Base-by-base conservation (phyloP, 2,113 vertebrate species). In the Alces alces region DNA sequence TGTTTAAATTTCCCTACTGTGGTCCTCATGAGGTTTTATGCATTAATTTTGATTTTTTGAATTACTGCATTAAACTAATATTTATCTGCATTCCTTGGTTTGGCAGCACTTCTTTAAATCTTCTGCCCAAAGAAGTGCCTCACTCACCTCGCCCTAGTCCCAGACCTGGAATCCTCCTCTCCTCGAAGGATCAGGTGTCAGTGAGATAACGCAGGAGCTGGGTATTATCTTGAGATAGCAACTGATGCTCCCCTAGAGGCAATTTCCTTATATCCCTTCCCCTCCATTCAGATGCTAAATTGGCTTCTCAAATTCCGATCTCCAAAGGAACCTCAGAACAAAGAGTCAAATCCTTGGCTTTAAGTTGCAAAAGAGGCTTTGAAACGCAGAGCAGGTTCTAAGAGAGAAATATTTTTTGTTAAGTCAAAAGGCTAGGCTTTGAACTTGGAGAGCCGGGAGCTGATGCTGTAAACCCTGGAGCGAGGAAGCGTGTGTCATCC, bases 271-370 rank as follows among this genome's bases (percentile, higher is more conserved):
- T 14, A 47, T 47, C 86, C 43, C 23, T 66, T 79, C 60, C 15
- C 4, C 33, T 85, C 79, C 39, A 12, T 61, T 92, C 85, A 61
- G 27, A 57, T 28, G 70, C 73, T 36, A 58, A 89, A 13, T 23
- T 61, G 66, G 93, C 89, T 89, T 70, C 39, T 57, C 45, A 3
- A 1, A n/a, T 13, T 39, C 7, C 1, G 2, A 80, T 91, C 60
- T 96, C 88, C 54, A 8, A 21, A 91, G 95, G 61, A 90, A 86
- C 76, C 36, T 19, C 91, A 83, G 95, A 96, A 98, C 94, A 95
- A 90, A 97, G 90, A 87, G 13, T 36, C 52, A 85, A 95, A 86
- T 88, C 94, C 88, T 92, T 58, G 36, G 90, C 98, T 96, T 93
- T 89, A 91, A 97, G 90, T 61, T 70, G 80, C 89, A 83, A 89